phyloP scores from a whole-genome alignment of 2,888 invertebrate genomes.

The Tenthredo scrophulariae region DNA sequence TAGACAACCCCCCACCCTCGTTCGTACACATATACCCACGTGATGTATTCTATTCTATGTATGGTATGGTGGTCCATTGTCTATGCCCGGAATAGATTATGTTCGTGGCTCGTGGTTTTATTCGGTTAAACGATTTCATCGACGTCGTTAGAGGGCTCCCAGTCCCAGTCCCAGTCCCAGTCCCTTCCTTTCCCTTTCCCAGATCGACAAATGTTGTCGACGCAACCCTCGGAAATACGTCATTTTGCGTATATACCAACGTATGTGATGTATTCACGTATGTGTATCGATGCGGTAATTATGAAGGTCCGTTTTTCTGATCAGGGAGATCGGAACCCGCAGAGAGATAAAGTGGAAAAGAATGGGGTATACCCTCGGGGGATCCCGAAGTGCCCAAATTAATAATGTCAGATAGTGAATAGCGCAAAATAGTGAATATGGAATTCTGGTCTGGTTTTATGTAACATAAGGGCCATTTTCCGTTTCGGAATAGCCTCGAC shows the following conservation, averaged over 20 bases:
- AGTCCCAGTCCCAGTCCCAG: not conserved
- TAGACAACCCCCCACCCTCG: conserved; percentile 58
- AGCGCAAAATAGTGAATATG: not conserved
- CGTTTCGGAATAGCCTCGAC: not conserved
- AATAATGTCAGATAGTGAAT: not conserved
- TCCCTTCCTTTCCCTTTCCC: not conserved
- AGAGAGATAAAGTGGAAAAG: not conserved
- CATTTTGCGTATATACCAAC: too few relatives aligned
- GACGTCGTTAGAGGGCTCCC: conserved; percentile 34
- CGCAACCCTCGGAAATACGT: not conserved
- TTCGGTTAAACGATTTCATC: conserved; percentile 53
- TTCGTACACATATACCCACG: not conserved
- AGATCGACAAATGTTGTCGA: conserved; percentile 1
- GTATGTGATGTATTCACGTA: not conserved
- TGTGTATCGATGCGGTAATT: conserved; percentile 2
- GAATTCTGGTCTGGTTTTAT: not conserved
- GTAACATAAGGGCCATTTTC: not conserved
- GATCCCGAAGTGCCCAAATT: not conserved
- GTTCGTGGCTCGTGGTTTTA: conserved; percentile 37
- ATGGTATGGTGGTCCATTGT: conserved; percentile 44
- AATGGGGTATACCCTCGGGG: not conserved
- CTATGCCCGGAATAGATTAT: conserved; percentile 47
- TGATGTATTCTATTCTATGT: conserved; percentile 33
- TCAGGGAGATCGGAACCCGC: conserved; percentile 18
- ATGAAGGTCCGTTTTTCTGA: not conserved